phyloP scores from a whole-genome alignment of 2,888 invertebrate genomes.

The Branchinecta sandiegonensis region DNA sequence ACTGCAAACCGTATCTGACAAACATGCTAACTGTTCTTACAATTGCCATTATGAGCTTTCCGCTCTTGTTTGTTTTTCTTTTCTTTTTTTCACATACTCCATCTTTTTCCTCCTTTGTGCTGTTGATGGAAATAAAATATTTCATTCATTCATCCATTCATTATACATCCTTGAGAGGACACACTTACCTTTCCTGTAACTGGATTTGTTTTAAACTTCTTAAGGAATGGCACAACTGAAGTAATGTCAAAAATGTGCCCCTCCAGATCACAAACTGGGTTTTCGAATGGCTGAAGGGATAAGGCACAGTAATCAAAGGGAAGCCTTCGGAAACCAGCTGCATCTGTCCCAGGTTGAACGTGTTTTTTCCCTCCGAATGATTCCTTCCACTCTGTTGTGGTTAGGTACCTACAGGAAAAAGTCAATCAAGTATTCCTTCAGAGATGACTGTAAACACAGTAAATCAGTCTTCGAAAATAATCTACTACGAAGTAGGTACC shows the following conservation, averaged over 20 bases:
- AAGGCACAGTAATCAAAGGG: slow-evolving; percentile 87
- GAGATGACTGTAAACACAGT: background rate
- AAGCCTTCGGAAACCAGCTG: slow-evolving; percentile 69
- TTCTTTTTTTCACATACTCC: too few species aligned
- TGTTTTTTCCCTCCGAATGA: slow-evolving; percentile 72
- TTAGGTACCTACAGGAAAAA: slow-evolving; percentile 50
- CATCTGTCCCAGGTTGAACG: slow-evolving; percentile 49
- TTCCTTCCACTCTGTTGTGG: slow-evolving; percentile 76
- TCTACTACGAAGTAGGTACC: too few species aligned
- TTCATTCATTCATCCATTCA: too few species aligned
- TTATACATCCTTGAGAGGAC: too few species aligned
- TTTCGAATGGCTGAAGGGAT: slow-evolving; percentile 76
- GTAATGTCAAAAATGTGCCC: slow-evolving; percentile 89
- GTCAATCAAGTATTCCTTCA: slow-evolving; percentile 15
- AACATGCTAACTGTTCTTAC: too few species aligned
- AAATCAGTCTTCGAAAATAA: background rate
- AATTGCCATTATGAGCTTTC: too few species aligned
- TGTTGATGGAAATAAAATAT: too few species aligned
- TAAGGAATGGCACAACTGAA: slow-evolving; percentile 68
- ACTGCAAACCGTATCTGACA: too few species aligned
- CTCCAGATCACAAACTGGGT: slow-evolving; percentile 74
- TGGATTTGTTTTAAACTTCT: slow-evolving; percentile 83
- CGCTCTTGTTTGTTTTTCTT: too few species aligned
- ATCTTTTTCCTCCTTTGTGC: too few species aligned
- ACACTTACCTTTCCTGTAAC: slow-evolving; percentile 62